phyloP scores from a whole-genome alignment of 2,888 invertebrate genomes.

The Rhorus exstirpatorius region DNA sequence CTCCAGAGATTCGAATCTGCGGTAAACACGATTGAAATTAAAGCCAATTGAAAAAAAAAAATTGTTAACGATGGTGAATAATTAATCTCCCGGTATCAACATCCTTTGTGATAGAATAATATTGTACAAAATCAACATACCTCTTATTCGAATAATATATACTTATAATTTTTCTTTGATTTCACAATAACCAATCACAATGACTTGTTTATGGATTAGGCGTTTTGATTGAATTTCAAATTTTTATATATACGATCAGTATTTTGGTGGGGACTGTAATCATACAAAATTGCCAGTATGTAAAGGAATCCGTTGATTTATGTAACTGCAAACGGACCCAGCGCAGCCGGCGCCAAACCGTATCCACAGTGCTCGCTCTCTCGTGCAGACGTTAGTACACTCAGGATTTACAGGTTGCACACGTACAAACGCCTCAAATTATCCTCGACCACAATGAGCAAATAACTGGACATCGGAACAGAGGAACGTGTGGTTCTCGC shows the following conservation, averaged over 20 bases:
- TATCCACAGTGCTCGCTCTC: conserved; percentile 39
- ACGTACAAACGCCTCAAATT: conserved; percentile 68
- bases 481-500: conserved; percentile 52
- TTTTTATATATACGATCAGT: conserved; percentile 20
- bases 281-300: conserved; percentile 38
- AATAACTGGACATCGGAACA: conserved; percentile 70
- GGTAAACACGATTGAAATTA: too few relatives aligned
- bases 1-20: too few relatives aligned
- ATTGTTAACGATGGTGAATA: too few relatives aligned
- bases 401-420: conserved; percentile 60
- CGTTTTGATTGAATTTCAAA: conserved; percentile 39
- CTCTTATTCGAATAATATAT: too few relatives aligned
- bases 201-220: background rate
- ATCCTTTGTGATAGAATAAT: too few relatives aligned
- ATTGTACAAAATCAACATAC: too few relatives aligned
- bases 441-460: conserved; percentile 72
- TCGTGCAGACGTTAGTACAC: conserved; percentile 52
- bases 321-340: conserved; percentile 54
- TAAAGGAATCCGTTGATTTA: conserved; percentile 55
- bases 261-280: conserved; percentile 29
- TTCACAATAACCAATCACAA: too few relatives aligned
- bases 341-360: conserved; percentile 44
- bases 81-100: too few relatives aligned
- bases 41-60: too few relatives aligned
- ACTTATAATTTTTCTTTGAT: too few relatives aligned